phyloP scores from a whole-genome alignment of 1,140 invertebrate genomes.

The Samia ricini region DNA sequence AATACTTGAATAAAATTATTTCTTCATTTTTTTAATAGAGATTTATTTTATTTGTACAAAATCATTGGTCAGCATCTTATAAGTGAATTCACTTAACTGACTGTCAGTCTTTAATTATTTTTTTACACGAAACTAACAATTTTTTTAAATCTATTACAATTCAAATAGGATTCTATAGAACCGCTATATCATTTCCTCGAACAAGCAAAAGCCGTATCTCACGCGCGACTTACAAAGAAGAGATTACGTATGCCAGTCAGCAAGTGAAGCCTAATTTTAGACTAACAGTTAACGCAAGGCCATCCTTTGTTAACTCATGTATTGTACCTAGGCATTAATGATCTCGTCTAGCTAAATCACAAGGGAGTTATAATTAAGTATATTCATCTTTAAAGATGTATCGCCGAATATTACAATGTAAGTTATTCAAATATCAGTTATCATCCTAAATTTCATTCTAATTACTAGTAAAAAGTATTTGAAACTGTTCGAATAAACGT shows the following conservation, averaged over 20 bases:
- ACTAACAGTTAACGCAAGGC: constrained; percentile 51
- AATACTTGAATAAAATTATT: no score
- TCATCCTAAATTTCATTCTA: no score
- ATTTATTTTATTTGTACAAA: no score
- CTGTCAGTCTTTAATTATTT: background rate
- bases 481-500: no score
- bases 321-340: constrained; percentile 26
- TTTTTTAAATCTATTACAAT: background rate
- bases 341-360: constrained; percentile 20
- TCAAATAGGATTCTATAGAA: background rate
- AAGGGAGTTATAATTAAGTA: constrained; percentile 28
- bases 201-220: background rate
- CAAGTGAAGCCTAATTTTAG: constrained; percentile 41
- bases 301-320: constrained; percentile 40
- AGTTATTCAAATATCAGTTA: background rate
- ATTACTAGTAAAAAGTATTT: no score
- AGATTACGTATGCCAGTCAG: constrained; percentile 29
- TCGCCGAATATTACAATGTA: background rate
- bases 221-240: constrained; percentile 14
- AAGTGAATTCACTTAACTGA: no score
- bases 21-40: no score
- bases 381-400: background rate
- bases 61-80: no score
- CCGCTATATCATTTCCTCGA: background rate
- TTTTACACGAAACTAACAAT: background rate